phyloP scores from a whole-genome alignment of 2,113 vertebrate genomes.

The human region GRCh38 chr3:186938501-186939000 shows the following conservation, averaged over 20 bases:
- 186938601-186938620: constrained; percentile 27
- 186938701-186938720: background rate
- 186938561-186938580: background rate
- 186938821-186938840: background rate
- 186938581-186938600: background rate
- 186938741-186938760: background rate
- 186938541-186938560: constrained; percentile 9
- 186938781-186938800: background rate
- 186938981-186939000: background rate
- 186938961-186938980: background rate
- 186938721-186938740: background rate
- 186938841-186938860: background rate
- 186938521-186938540: background rate
- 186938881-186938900: constrained; percentile 9
- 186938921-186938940: background rate
- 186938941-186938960: background rate
- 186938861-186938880: background rate
- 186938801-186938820: background rate
- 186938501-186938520: background rate
- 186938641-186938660: constrained; percentile 16
- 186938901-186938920: background rate
- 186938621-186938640: background rate
- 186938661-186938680: background rate
- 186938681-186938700: background rate
- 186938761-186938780: background rate